Evolutionary conservation across 2,888 invertebrate genomes (phyloP), one percentile per base, ranked within the genome.

Genomic region (Meteorus cinctellus): DNA sequence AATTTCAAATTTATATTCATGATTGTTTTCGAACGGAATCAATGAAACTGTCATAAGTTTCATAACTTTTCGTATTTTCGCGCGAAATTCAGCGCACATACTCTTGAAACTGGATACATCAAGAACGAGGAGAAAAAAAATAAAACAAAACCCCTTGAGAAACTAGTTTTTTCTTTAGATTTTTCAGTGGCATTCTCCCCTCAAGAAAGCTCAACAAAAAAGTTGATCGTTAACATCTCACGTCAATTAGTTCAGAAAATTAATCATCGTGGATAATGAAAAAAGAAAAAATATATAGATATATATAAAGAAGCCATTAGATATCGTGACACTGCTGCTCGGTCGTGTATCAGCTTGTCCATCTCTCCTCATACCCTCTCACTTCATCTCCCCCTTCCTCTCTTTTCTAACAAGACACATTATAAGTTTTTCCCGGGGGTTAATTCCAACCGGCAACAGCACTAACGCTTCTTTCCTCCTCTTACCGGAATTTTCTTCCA

Each of bases 401-500:
- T 79, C 78, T 36, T 77, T 77, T 81, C 83, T 82, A 82, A 82
- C 83, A 86, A 86, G 85, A 86, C 84, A 82, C 87, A 87, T 88
- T 88, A 87, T 87, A 88, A 88, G 86, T 87, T 88, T 88, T 88
- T 88, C 86, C 78, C 82, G 79, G 85, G 85, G 87, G 88, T 86
- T 88, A 88, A 88, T 88, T 88, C 86, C 84, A 82, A 82, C 84
- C 82, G 84, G 82, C 83, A 85, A 84, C 84, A 83, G 77, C 72
- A 70, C 72, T 60, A 45, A 62, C 59, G 29, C 34, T 55, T 70
- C 75, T 68, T 68, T 74, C 65, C 19, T 70, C n/a, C 74, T 80
- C 74, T 75, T 77, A 51, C 67, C 24, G 60, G 34, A 48, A 63
- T 45, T 68, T 36, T 34, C 45, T 51, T 34, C 55, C 12, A 29